phyloP scores from a whole-genome alignment of 1,140 invertebrate species.

The Drosophila lacertosa region DNA sequence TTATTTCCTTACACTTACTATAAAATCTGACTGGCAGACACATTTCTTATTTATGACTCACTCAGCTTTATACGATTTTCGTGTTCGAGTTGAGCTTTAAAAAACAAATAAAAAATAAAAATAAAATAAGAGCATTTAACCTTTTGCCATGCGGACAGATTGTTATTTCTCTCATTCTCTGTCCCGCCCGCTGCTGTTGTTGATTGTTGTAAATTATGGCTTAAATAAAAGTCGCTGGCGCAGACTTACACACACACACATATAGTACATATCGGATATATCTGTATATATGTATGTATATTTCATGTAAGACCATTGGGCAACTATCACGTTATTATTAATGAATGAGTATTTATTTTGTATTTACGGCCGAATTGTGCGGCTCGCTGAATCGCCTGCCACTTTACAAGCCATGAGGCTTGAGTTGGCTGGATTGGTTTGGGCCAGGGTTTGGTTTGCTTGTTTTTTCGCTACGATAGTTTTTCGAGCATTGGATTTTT shows the following conservation, averaged over 20 bases:
- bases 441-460: constrained; percentile 11
- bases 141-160: constrained; percentile 9
- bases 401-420: constrained; percentile 20
- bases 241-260: constrained; percentile 25
- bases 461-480: constrained; percentile 17
- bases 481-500: constrained; percentile 61
- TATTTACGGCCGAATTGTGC: constrained; percentile 68
- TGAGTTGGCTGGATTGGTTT: constrained; percentile 14
- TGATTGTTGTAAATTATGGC: constrained; percentile 65
- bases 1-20: background rate
- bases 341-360: constrained; percentile 82
- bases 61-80: background rate
- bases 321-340: constrained; percentile 80
- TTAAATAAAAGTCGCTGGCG: constrained; percentile 67
- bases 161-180: constrained; percentile 22
- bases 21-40: background rate
- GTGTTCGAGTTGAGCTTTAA: background rate
- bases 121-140: constrained; percentile 36
- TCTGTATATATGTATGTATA: constrained; percentile 19
- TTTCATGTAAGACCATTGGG: constrained; percentile 36
- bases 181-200: constrained; percentile 24
- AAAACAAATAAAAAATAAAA: too few relatives aligned
- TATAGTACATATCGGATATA: constrained; percentile 6
- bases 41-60: constrained; percentile 15
- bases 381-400: constrained; percentile 36